Conservation (phyloP, 2,888 invertebrate genomes). For the Ischnus inquisitorius region DNA sequence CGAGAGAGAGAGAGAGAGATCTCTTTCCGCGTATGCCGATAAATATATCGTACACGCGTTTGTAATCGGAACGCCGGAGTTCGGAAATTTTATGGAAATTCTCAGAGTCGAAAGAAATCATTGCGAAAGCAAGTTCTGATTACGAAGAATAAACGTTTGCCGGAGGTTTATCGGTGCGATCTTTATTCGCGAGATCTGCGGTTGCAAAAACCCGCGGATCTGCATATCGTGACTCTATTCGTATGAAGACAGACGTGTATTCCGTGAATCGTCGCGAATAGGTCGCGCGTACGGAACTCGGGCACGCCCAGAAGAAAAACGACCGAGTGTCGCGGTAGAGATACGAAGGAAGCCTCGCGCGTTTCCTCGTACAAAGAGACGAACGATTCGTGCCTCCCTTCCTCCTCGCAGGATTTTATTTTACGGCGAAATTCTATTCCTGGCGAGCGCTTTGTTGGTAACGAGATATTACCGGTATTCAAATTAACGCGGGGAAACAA, state of each 20-base stretch:
- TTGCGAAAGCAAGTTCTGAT: conserved; percentile 34
- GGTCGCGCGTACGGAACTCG: conserved; percentile 27
- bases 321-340: not conserved
- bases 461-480: conserved; percentile 71
- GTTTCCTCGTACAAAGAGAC: conserved; percentile 61
- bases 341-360: conserved; percentile 19
- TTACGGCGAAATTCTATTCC: conserved; percentile 37
- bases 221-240: not conserved
- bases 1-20: too few species aligned
- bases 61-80: not conserved
- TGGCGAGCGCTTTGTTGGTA: conserved; percentile 12
- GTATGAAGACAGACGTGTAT: conserved; percentile 17
- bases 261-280: conserved; percentile 25
- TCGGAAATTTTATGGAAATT: not conserved
- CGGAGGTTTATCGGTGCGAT: conserved; percentile 34
- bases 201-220: not conserved
- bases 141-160: conserved; percentile 39
- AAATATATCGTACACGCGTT: not conserved
- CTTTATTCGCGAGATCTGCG: conserved; percentile 16
- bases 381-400: conserved; percentile 32
- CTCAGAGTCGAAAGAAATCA: not conserved
- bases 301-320: conserved; percentile 51
- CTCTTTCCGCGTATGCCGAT: conserved; percentile 21
- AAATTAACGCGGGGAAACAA: conserved; percentile 75
- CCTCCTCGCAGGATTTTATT: not conserved